These are phyloP conservation scores for Sebastes oblongus DNA, from an alignment of 2,797 vertebrate genomes.

Conservation along the genomic window DNA sequence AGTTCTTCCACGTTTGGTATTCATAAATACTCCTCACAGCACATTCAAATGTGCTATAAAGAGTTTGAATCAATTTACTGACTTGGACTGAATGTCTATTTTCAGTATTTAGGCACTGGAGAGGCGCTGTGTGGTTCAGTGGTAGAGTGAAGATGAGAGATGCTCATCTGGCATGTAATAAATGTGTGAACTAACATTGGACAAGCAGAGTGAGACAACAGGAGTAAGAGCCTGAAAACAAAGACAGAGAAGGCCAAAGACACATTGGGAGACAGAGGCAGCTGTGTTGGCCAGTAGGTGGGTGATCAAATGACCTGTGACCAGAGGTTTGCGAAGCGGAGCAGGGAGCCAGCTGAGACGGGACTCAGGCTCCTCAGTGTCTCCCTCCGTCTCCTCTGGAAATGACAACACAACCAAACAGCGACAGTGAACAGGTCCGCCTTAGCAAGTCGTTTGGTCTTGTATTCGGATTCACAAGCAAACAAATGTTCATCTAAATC, in stretches of 20 bases:
- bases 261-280: background rate
- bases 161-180: background rate
- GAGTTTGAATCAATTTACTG: background rate
- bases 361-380: conserved; percentile 61
- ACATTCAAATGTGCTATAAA: background rate
- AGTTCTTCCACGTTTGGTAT: background rate
- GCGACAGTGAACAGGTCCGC: background rate
- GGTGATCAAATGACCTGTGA: conserved; percentile 53
- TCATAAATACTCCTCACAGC: background rate
- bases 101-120: background rate
- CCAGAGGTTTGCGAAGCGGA: conserved; percentile 62
- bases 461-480: background rate
- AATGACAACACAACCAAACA: conserved; percentile 39
- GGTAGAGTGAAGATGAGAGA: background rate
- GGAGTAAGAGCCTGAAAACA: background rate
- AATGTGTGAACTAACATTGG: background rate
- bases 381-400: conserved; percentile 63
- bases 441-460: background rate
- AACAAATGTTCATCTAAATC: background rate
- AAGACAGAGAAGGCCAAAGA: background rate
- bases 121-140: background rate
- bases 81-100: background rate
- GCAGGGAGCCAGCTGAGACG: conserved; percentile 70
- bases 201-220: background rate
- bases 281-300: background rate